These are phyloP conservation scores for Hipparchia sbordonii DNA, from an alignment of 2,888 invertebrate species.

Conservation along the genomic window DNA sequence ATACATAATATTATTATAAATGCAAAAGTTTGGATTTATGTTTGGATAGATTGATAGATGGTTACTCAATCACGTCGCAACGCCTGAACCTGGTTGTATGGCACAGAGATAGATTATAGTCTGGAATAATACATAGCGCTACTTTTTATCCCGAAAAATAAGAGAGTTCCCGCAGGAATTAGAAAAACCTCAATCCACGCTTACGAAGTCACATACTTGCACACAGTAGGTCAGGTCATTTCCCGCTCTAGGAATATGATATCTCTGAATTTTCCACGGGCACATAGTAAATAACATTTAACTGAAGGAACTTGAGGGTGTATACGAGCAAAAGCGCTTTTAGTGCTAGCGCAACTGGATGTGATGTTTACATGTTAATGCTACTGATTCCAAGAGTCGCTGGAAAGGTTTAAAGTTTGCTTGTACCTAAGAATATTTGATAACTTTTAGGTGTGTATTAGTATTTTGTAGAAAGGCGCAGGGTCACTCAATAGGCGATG, in stretches of 20 bases:
- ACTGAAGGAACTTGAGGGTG: not conserved
- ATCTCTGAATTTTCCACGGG: not conserved
- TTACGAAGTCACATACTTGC: too few species aligned
- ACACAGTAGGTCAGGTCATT: not conserved
- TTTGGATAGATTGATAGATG: too few species aligned
- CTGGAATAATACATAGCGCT: too few species aligned
- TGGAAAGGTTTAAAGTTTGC: not conserved
- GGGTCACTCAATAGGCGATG: too few species aligned
- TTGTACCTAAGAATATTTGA: not conserved
- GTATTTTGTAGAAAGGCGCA: too few species aligned
- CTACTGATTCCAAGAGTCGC: not conserved
- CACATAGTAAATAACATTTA: conserved; percentile 2
- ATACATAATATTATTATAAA: too few species aligned
- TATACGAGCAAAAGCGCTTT: not conserved
- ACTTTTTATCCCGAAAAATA: too few species aligned
- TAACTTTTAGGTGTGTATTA: too few species aligned
- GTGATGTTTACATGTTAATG: not conserved
- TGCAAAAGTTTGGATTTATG: too few species aligned
- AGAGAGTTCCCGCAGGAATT: not conserved
- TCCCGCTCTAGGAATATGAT: not conserved
- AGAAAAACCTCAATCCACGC: not conserved
- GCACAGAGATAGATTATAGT: too few species aligned
- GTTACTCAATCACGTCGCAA: too few species aligned
- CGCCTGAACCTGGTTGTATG: too few species aligned
- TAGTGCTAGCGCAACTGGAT: conserved; percentile 5